Conservation (phyloP, 2,888 invertebrate species). For the Latrodectus hesperus region DNA sequence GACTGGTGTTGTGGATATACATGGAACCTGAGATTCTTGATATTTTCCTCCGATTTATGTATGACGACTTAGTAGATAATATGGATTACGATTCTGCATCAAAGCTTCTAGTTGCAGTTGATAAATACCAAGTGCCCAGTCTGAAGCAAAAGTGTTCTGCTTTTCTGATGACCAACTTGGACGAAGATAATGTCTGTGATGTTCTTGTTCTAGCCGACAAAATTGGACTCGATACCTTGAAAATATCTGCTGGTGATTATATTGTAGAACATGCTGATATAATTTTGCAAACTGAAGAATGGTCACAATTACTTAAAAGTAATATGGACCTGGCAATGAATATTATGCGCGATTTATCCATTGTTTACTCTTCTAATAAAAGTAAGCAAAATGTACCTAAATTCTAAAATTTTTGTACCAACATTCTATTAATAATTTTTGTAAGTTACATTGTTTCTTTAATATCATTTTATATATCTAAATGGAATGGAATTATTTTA, state of each 20-base stretch:
- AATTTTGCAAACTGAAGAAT: neutral
- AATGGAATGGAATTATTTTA: too few relatives aligned
- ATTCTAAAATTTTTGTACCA: too few relatives aligned
- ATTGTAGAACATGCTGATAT: neutral
- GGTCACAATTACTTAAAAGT: neutral
- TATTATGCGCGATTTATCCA: neutral
- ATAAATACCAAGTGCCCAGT: neutral
- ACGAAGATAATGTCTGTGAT: neutral
- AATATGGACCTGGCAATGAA: neutral
- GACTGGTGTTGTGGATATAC: neutral
- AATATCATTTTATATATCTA: too few relatives aligned
- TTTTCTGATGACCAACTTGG: neutral
- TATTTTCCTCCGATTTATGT: neutral
- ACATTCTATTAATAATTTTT: too few relatives aligned
- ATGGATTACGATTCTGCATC: neutral
- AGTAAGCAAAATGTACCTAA: too few relatives aligned
- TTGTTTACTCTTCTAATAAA: too few relatives aligned
- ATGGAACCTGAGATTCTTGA: neutral
- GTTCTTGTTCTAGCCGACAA: neutral
- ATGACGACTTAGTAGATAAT: neutral
- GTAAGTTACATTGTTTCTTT: too few relatives aligned
- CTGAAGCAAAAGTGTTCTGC: neutral
- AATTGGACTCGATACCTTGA: neutral
- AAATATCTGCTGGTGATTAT: neutral
- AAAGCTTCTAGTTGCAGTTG: neutral